Evolutionary conservation across 2,797 vertebrate genomes (phyloP), one percentile per base, ranked within the genome.

Genomic region (Neosilurus mollespiculum): DNA sequence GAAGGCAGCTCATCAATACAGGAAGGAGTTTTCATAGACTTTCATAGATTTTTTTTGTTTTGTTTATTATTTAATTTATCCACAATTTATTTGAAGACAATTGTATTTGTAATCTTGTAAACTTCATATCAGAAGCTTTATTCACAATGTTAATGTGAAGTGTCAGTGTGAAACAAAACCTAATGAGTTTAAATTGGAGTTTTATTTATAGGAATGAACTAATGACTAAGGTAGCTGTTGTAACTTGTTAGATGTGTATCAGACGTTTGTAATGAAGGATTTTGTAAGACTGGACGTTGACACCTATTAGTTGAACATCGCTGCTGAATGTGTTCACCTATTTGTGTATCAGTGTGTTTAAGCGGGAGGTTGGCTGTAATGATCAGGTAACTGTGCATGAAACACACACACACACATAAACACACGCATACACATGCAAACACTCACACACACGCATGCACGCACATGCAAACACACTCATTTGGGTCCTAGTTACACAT

Each of bases 311-410:
- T 54, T 12, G 10, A 67, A 65, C 22, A 22, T 0, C 14, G 22
- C 15, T 34, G 64, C 24, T 56, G 51, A n/a, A 22, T 56, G 10
- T 9, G 43, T 26, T 54, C 64, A 61, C 56, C 54, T 49, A 24
- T 34, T n/a, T 59, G 59, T 87, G 81, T 84, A 65, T 84, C 64
- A 49, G 61, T 78, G 71, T 71, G 78, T 26, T 26, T 61, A 64
- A 70, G 16, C 43, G 86, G 37, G 85, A 56, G 83, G 73, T 89
- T 88, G 81, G 88, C 90, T 90, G 90, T 92, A 92, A 93, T 88
- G 92, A 92, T 89, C 89, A 64, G 75, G 91, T 90, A 92, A 89
- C 81, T 93, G 91, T 91, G 94, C 92, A 90, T 94, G 93, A 93
- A 93, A 90, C 1, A 58, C n/a, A 72, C 49, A 72, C 70, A 76